Percentiles rank a stretch among this genome's conserved stretches.
Evolutionary conservation across 2,113 vertebrate species (phyloP).

Genomic region (Polypterus senegalus): DNA sequence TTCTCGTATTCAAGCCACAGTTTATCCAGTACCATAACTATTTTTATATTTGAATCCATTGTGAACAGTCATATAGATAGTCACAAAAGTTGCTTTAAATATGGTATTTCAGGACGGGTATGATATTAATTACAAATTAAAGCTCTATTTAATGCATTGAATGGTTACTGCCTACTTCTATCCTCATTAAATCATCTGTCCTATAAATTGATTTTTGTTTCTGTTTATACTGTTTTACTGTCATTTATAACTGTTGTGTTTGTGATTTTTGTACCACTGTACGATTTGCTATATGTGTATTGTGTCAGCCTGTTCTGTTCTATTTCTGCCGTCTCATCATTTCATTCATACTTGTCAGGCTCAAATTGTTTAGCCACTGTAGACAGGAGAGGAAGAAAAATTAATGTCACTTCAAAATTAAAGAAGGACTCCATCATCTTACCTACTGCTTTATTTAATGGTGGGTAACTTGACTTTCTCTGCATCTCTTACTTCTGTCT

Average conservation of each 20-base stretch:
- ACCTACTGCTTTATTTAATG: slow-evolving; percentile 24
- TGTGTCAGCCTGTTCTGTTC: no score
- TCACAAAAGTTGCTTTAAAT: no score
- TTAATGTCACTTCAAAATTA: slow-evolving; percentile 41
- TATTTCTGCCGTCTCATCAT: background rate
- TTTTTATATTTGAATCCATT: no score
- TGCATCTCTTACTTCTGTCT: background rate
- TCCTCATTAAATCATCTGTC: background rate
- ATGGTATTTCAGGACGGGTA: no score
- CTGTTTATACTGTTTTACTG: slow-evolving; percentile 16
- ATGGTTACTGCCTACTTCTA: background rate
- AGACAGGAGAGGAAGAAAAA: slow-evolving; percentile 37
- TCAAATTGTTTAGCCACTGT: slow-evolving; percentile 24
- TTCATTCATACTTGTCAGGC: slow-evolving; percentile 8
- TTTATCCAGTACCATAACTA: no score
- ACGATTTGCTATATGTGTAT: no score
- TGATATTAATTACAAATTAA: no score
- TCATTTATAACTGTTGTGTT: slow-evolving; percentile 21
- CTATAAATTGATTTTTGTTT: slow-evolving; percentile 5
- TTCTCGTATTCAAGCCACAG: no score
- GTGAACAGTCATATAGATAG: no score
- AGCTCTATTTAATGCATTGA: no score
- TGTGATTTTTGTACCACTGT: no score
- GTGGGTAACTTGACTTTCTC: slow-evolving; percentile 22
- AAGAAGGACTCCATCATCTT: slow-evolving; percentile 36